Base-by-base conservation (phyloP, 1,140 invertebrate species). In the Globodera ellingtonae region DNA sequence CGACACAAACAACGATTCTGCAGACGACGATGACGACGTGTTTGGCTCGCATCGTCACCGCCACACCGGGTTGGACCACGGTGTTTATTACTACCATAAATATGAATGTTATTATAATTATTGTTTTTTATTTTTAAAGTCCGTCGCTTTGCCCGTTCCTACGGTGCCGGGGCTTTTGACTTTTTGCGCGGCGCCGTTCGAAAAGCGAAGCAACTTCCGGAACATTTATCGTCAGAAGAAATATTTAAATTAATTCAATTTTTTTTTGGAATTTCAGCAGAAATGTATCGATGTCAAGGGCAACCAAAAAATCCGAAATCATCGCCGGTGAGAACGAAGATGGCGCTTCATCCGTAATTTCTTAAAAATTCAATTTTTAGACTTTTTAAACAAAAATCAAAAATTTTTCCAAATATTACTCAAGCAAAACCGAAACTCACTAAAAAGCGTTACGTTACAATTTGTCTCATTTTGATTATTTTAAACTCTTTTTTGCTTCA, bases 61-160 rank as follows among this genome's bases (percentile, higher is more conserved):
- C 24, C 56, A 67, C 56, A 46, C 56, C 46, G 65, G 69, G 52
- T 48, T 77, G 52, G 75, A 77, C 50, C 69, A 77, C 65, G 56
- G 56, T 62, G 56, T 62, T 62, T 62, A 18, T 2, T 62, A 18
- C 6, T 62, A 62, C 15, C 4, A 18, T 18, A 6, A 18, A 62
- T 62, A 62, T 62, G 2, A 62, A 10, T 18, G 6, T 62, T 9
- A 52, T 59, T 59, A 59, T 59, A 35, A 35, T 35, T 35, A 15
- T 59, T 18, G 1, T 62, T 62, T 18, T 62, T 62, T 6, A 62
- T 18, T 18, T 62, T 18, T 62, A 6, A 18, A 62, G 65, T 77
- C 24, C 52, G 75, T 3, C 65, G 75, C 46, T 77, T 77, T 77
- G 75, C 75, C 47, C 75, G 75, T 77, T 67, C 65, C 21, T 77